Base-by-base conservation (phyloP, 2,797 vertebrate genomes). In the Menidia menidia region DNA sequence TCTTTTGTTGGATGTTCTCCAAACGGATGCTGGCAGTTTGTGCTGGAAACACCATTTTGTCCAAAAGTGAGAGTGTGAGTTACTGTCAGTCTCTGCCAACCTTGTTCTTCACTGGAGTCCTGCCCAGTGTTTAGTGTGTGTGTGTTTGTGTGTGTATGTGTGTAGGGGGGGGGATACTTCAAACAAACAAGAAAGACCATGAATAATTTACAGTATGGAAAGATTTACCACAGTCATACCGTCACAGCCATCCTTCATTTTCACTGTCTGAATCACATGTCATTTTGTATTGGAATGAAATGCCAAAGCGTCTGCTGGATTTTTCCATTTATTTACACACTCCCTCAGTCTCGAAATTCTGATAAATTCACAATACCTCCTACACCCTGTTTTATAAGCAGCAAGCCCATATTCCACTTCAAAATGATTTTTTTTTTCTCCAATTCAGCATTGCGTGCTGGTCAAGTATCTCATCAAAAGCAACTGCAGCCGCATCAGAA, bases 201-300 rank as follows among this genome's bases (percentile, higher is more conserved):
- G 57, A 80, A 80, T 79, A 67, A 81, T 84, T 84, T 67, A 78
- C 25, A 1, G 1, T 70, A 71, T 55, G 63, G 33, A 78, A 66
- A 81, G 59, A 60, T 86, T 85, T 78, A 71, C 74, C 64, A 71
- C 44, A 68, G 73, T 67, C 75, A 62, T 30, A 75, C 59, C 50
- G 69, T 73, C 41, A 44, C 67, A 77, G 80, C 54, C 71, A 73
- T 72, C 73, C 54, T 78, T 84, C 67, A 73, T 83, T 71, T 77
- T 64, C 42, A 55, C 52, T 15, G 33, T 64, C 68, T 68, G 75
- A 67, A 71, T 81, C 75, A 65, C 71, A 75, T 83, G 77, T 77
- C 73, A 56, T 73, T 76, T 70, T 47, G 60, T 58, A 68, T 81
- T 79, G 68, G 80, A 73, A 50, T 48, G 52, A 83, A 84, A 87